phyloP scores from a whole-genome alignment of 2,113 vertebrate species.

The Rynchops niger region DNA sequence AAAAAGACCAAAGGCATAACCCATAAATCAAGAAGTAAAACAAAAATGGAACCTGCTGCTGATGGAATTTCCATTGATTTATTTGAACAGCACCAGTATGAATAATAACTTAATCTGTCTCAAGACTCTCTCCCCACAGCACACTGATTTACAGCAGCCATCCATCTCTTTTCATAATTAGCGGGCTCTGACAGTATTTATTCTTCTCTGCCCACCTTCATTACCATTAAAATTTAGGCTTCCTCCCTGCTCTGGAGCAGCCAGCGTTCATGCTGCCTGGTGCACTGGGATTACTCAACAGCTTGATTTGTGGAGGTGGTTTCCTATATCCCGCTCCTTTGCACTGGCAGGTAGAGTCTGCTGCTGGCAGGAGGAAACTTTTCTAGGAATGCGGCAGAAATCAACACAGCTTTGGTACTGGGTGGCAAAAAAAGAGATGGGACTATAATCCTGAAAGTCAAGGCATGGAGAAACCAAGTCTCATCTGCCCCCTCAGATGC shows the following conservation, averaged over 20 bases:
- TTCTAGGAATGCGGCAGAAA: neutral
- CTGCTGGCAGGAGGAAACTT: neutral
- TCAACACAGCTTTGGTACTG: neutral
- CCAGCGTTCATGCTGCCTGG: neutral
- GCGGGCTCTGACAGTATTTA: constrained; percentile 65
- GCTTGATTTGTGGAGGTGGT: constrained; percentile 42
- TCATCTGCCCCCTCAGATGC: neutral
- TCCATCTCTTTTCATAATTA: constrained; percentile 70
- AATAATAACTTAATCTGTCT: constrained; percentile 69
- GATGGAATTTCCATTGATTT: constrained; percentile 69
- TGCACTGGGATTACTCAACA: constrained; percentile 10
- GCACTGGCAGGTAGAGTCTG: neutral
- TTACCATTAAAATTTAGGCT: constrained; percentile 56
- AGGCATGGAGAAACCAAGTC: neutral
- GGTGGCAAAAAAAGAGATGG: neutral
- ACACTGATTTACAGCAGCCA: constrained; percentile 58
- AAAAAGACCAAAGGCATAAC: constrained; percentile 58
- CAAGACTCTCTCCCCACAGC: constrained; percentile 58
- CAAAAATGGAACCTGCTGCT: constrained; percentile 62
- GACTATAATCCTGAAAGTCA: neutral
- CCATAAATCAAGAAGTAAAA: constrained; percentile 49
- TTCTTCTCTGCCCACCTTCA: constrained; percentile 65
- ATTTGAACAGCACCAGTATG: constrained; percentile 60
- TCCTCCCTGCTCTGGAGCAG: constrained; percentile 9
- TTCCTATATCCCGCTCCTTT: neutral